These are phyloP conservation scores for Cranoglanis bouderius DNA, from an alignment of 2,113 vertebrate species.

Conservation along the genomic window DNA sequence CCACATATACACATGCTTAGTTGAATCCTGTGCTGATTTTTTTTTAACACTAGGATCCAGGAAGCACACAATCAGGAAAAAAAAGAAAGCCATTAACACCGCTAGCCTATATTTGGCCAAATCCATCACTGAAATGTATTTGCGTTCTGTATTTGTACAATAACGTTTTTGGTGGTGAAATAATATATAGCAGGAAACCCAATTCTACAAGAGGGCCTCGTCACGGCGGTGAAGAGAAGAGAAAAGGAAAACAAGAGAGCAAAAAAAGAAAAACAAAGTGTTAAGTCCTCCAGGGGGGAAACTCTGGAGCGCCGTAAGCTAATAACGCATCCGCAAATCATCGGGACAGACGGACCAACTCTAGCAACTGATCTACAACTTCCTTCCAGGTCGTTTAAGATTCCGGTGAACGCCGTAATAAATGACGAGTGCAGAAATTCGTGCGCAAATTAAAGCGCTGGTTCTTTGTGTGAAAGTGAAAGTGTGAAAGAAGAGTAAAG, in stretches of 20 bases:
- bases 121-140: conserved; percentile 51
- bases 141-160: conserved; percentile 46
- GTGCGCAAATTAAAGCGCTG: conserved; percentile 9
- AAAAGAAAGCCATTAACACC: conserved; percentile 23
- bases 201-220: conserved; percentile 36
- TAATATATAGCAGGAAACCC: conserved; percentile 48
- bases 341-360: conserved; percentile 43
- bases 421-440: conserved; percentile 33
- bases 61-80: neutral
- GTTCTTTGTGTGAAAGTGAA: neutral
- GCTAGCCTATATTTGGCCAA: conserved; percentile 29
- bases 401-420: conserved; percentile 35
- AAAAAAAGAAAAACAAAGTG: conserved; percentile 48
- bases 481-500: neutral
- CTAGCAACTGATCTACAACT: conserved; percentile 48
- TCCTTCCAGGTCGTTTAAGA: conserved; percentile 48
- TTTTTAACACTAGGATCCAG: neutral
- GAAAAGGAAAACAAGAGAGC: conserved; percentile 44
- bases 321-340: conserved; percentile 51
- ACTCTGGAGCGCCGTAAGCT: conserved; percentile 30
- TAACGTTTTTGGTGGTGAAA: conserved; percentile 45
- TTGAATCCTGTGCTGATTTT: neutral
- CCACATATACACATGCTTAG: neutral
- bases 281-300: conserved; percentile 41
- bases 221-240: conserved; percentile 39